Conservation (phyloP, 1,140 invertebrate species). For the Halesus radiatus region DNA sequence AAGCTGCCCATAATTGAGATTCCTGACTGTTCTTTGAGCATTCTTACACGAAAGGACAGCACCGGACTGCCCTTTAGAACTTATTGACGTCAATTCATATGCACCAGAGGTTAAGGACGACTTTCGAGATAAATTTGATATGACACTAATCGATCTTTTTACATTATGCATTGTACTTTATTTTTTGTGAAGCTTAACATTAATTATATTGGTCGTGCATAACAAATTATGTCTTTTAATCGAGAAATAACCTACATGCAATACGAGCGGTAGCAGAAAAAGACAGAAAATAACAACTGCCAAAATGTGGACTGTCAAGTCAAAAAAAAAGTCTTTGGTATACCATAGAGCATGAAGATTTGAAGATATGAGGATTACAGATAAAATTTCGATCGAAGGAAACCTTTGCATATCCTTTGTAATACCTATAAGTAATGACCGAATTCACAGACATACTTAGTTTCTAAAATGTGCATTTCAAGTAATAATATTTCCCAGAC, state of each 20-base stretch:
- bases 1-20: constrained; percentile 10
- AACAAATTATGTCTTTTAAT: constrained; percentile 5
- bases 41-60: neutral
- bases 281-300: constrained; percentile 44
- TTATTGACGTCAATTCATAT: constrained; percentile 20
- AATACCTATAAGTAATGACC: too few relatives aligned
- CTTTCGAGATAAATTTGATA: constrained; percentile 40
- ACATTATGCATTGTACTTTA: constrained; percentile 43
- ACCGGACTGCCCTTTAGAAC: constrained; percentile 4
- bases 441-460: too few relatives aligned
- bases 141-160: constrained; percentile 32
- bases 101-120: constrained; percentile 16
- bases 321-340: neutral
- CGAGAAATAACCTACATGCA: constrained; percentile 28
- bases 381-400: too few relatives aligned
- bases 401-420: too few relatives aligned
- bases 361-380: too few relatives aligned
- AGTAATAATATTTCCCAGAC: too few relatives aligned
- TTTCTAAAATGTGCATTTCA: too few relatives aligned
- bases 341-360: too few relatives aligned
- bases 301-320: constrained; percentile 46
- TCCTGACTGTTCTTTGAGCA: neutral
- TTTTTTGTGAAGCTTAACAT: neutral
- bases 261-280: neutral
- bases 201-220: constrained; percentile 11